phyloP scores from a whole-genome alignment of 2,113 vertebrate species.

The Pristiophorus japonicus region DNA sequence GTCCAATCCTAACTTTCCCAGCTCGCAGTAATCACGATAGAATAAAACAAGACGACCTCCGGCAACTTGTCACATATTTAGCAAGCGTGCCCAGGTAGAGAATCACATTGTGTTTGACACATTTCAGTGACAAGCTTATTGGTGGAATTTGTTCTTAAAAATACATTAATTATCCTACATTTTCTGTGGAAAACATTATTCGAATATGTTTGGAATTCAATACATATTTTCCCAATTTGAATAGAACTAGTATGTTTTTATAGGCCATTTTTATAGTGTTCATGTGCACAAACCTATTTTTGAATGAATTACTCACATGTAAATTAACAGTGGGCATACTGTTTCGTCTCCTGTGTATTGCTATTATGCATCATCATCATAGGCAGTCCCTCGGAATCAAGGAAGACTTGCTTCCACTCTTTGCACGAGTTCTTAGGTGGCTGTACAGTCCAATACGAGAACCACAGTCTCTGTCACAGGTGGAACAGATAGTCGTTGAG shows the following conservation, averaged over 20 bases:
- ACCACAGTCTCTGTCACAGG: too few species aligned
- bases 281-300: background rate
- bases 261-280: background rate
- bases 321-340: background rate
- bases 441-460: too few species aligned
- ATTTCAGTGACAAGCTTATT: background rate
- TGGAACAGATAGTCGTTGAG: too few species aligned
- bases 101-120: background rate
- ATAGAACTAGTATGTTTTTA: background rate
- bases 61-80: slow-evolving; percentile 94
- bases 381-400: too few species aligned
- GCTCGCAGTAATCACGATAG: slow-evolving; percentile 96
- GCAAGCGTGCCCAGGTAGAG: slow-evolving; percentile 86
- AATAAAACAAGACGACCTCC: slow-evolving; percentile 95
- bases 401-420: too few species aligned
- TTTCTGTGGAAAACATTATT: background rate
- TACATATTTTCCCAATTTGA: background rate
- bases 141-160: background rate
- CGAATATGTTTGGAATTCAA: background rate
- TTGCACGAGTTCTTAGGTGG: too few species aligned
- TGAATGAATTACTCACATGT: background rate
- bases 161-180: background rate
- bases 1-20: slow-evolving; percentile 93
- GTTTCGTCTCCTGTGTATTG: background rate
- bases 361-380: too few species aligned